Percentiles rank a stretch among this genome's conserved stretches.
Evolutionary conservation across 2,797 vertebrate species (phyloP).

Genomic region (Fistularia tabacaria): DNA sequence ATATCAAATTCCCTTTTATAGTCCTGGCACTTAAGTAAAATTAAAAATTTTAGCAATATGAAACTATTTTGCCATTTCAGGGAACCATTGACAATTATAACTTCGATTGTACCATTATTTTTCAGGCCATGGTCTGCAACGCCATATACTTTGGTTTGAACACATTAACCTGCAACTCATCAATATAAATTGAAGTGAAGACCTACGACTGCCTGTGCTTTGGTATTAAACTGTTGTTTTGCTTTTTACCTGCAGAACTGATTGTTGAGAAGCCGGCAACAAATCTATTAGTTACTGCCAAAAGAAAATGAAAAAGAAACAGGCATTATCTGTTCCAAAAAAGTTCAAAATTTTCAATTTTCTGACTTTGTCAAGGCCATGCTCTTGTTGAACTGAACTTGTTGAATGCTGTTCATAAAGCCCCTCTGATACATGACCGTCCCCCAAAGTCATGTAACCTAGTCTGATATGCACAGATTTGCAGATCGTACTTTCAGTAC

Average conservation of each 20-base stretch:
- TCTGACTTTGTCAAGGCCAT: conserved; percentile 79
- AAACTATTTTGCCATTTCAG: no score
- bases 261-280: conserved; percentile 25
- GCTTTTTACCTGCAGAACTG: conserved; percentile 17
- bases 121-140: no score
- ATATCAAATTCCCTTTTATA: no score
- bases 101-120: no score
- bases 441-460: conserved; percentile 9
- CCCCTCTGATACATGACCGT: conserved; percentile 29
- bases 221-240: conserved; percentile 36
- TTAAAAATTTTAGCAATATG: no score
- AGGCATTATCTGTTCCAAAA: neutral
- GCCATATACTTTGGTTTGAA: no score
- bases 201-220: neutral
- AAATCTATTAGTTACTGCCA: conserved; percentile 4
- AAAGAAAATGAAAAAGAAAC: neutral
- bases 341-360: conserved; percentile 31
- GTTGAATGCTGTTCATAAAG: conserved; percentile 50
- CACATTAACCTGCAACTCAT: no score
- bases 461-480: conserved; percentile 69
- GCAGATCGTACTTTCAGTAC: conserved; percentile 71
- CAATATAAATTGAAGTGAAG: no score
- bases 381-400: conserved; percentile 77
- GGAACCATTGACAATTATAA: no score
- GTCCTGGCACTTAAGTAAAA: no score